Conservation (phyloP, 2,113 vertebrate genomes). For the Eulemur rufifrons region DNA sequence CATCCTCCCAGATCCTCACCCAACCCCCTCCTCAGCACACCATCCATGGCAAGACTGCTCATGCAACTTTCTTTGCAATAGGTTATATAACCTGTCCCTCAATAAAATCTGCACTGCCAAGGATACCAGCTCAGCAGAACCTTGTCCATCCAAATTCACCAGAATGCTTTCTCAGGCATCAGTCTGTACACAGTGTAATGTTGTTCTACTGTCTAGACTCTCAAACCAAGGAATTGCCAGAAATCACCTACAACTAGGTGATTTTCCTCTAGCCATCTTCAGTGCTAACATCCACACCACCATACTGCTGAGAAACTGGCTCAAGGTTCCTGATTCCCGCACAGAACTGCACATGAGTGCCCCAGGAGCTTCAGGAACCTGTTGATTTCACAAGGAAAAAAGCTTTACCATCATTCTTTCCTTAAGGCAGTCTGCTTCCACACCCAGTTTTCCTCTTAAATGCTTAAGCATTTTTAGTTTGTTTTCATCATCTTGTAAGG, state of each 20-base stretch:
- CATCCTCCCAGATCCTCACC: neutral
- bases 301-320: neutral
- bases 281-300: neutral
- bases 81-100: neutral
- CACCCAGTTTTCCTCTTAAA: conserved; percentile 84
- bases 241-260: neutral
- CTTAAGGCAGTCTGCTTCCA: neutral
- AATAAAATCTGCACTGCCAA: neutral
- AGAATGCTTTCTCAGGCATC: neutral
- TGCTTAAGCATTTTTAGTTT: conserved; percentile 89
- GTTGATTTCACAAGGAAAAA: neutral
- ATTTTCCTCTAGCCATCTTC: neutral
- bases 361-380: neutral
- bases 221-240: neutral
- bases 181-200: neutral
- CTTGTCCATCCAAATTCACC: neutral
- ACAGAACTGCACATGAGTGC: neutral
- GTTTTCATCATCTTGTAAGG: conserved; percentile 87
- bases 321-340: neutral
- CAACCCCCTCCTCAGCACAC: neutral
- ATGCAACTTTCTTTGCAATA: neutral
- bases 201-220: neutral
- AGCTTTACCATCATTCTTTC: neutral
- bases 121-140: neutral
- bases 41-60: neutral